Evolutionary conservation across 2,888 invertebrate species (phyloP).

Genomic region (Cantharis rustica): DNA sequence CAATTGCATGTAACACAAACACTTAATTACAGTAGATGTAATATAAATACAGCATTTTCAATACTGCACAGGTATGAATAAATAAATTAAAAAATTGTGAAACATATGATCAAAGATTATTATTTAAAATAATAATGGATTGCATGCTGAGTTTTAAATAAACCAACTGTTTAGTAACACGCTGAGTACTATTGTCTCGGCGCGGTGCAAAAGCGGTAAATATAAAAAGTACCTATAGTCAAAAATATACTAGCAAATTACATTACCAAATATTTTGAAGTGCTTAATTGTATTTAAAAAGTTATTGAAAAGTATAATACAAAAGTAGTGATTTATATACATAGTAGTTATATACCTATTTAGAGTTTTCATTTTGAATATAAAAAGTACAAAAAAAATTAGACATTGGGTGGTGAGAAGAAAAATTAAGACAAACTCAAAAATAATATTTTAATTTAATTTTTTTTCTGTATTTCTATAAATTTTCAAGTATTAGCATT

Average conservation of each 20-base stretch:
- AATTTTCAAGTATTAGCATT: too few relatives aligned
- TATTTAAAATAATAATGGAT: background rate
- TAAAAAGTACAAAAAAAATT: too few relatives aligned
- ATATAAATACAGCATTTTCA: background rate
- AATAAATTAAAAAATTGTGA: background rate
- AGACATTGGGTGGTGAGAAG: too few relatives aligned
- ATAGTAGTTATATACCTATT: too few relatives aligned
- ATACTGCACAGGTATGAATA: background rate
- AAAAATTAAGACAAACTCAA: too few relatives aligned
- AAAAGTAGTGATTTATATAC: background rate
- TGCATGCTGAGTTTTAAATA: background rate
- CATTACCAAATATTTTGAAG: background rate
- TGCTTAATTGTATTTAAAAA: background rate
- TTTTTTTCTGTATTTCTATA: too few relatives aligned
- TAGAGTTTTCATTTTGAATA: too few relatives aligned
- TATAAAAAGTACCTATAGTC: background rate
- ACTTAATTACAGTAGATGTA: background rate
- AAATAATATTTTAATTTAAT: too few relatives aligned
- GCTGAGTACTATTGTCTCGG: background rate
- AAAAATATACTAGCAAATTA: background rate
- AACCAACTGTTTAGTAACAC: background rate
- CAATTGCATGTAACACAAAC: background rate
- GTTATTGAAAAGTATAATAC: background rate
- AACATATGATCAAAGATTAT: background rate
- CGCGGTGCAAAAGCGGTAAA: background rate